A percentile compares a stretch with the other conserved stretches of the same genome.
These are phyloP conservation scores for Ctena decussata DNA, from an alignment of 2,888 invertebrate species.

Conservation along the genomic window DNA sequence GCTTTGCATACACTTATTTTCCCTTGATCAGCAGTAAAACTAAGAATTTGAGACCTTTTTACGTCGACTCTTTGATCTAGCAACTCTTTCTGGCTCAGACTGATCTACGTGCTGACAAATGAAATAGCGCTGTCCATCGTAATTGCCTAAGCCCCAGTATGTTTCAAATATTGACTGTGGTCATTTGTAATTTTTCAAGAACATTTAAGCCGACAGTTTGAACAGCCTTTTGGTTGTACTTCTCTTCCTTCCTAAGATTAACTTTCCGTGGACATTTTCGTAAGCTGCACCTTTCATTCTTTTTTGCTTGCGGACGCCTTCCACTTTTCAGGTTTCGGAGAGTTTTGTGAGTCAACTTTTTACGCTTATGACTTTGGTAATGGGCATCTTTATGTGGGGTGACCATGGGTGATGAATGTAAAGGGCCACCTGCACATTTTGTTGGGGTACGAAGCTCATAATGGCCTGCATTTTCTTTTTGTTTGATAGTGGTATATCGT, in stretches of 20 bases:
- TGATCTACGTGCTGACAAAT: conserved; percentile 59
- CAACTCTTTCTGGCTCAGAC: conserved; percentile 38
- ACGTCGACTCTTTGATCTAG: conserved; percentile 28
- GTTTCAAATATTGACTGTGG: conserved; percentile 55
- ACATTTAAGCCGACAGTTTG: conserved; percentile 59
- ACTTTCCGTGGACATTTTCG: conserved; percentile 53
- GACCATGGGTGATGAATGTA: too few relatives aligned
- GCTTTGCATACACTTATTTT: conserved; percentile 43
- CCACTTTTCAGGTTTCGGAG: too few relatives aligned
- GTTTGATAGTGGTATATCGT: too few relatives aligned
- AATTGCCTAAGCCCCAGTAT: conserved; percentile 62
- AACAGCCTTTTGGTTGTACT: conserved; percentile 46
- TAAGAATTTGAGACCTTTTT: conserved; percentile 17
- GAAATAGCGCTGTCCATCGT: conserved; percentile 62
- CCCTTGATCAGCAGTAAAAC: not conserved
- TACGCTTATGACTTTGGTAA: not conserved
- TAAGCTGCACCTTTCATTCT: conserved; percentile 54
- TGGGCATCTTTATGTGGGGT: not conserved
- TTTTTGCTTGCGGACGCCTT: conserved; percentile 35
- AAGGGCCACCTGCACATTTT: too few relatives aligned
- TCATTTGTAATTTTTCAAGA: conserved; percentile 56
- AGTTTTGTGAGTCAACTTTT: not conserved
- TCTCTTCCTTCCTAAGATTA: conserved; percentile 45
- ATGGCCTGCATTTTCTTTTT: too few relatives aligned
- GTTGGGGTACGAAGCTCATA: too few relatives aligned